Percentiles rank a stretch among this genome's conserved stretches.
Evolutionary conservation across 2,113 vertebrate genomes (phyloP).

Genomic region (Saguinus midas): DNA sequence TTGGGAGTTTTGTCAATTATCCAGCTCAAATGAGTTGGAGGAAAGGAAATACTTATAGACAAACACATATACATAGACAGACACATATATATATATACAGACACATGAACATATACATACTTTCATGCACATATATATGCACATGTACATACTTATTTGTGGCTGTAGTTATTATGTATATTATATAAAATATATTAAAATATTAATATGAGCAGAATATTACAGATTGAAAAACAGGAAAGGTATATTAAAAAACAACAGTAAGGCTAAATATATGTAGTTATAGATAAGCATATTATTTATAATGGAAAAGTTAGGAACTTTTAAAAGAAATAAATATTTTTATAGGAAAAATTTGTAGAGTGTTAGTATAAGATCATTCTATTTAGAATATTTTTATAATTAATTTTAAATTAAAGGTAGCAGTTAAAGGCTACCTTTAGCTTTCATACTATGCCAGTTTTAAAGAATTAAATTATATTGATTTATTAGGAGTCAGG

Average conservation of each 20-base stretch:
- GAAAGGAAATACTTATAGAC: neutral
- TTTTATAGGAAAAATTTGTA: neutral
- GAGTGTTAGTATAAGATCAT: neutral
- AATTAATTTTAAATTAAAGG: neutral
- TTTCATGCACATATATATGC: rapidly evolving
- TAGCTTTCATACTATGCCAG: neutral
- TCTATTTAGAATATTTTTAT: neutral
- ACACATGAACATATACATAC: neutral
- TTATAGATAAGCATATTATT: neutral
- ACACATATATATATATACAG: neutral
- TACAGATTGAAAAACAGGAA: neutral
- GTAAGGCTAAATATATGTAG: neutral
- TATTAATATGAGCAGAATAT: neutral
- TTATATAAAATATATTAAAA: neutral
- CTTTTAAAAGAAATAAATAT: neutral
- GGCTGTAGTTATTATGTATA: neutral
- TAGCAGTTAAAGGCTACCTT: neutral
- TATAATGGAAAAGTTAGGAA: neutral
- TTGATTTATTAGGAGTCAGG: neutral
- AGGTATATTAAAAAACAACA: neutral
- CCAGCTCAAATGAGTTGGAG: neutral
- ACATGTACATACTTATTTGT: neutral
- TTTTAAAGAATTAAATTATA: neutral
- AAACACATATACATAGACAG: neutral
- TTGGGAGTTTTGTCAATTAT: constrained; percentile 30